Conservation (phyloP, 2,797 vertebrate species). For the Meda fulgida region DNA sequence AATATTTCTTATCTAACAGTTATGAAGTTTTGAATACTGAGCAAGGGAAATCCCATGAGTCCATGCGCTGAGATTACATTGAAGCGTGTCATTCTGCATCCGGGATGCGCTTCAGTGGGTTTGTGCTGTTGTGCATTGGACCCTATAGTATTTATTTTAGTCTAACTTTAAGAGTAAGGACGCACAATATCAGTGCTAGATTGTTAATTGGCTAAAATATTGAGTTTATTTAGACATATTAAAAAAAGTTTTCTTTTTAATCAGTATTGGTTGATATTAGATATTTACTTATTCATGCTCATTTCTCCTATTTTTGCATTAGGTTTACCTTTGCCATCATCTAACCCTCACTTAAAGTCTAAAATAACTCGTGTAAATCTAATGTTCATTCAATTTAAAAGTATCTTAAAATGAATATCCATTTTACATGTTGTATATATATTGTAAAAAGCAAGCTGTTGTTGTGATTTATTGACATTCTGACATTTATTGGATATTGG, state of each 20-base stretch:
- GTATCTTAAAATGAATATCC: neutral
- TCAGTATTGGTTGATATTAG: neutral
- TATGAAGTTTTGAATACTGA: neutral
- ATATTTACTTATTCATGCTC: neutral
- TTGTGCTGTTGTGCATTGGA: neutral
- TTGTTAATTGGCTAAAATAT: neutral
- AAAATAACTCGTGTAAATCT: neutral
- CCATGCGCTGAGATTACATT: neutral
- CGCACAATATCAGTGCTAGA: neutral
- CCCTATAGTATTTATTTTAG: neutral
- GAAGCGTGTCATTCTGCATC: neutral
- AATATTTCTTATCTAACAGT: slow-evolving; percentile 9
- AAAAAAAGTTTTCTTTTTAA: too few relatives aligned
- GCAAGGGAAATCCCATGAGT: neutral
- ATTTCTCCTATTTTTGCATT: neutral
- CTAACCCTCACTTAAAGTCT: neutral
- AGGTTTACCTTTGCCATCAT: neutral
- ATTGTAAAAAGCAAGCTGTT: neutral
- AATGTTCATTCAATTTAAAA: neutral
- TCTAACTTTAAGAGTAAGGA: neutral
- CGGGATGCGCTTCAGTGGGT: neutral
- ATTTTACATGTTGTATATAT: neutral
- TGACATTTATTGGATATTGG: neutral
- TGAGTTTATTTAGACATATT: neutral
- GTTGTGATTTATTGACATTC: too few relatives aligned